A percentile compares a stretch with the other conserved stretches of the same genome.
phyloP scores from a whole-genome alignment of 2,113 vertebrate genomes.

The Pandion haliaetus region DNA sequence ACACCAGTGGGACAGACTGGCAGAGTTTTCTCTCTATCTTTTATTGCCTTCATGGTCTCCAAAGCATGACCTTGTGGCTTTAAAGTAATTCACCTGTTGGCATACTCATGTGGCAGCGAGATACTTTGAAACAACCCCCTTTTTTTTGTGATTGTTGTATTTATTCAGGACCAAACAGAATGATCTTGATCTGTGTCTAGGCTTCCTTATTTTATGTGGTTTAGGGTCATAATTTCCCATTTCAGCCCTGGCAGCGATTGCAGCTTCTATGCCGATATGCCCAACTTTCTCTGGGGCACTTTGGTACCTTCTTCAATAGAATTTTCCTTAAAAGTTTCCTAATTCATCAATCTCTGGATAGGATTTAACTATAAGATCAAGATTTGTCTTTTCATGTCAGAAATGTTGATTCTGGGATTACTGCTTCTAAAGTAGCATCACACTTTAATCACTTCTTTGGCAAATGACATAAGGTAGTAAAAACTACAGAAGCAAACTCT shows the following conservation, averaged over 20 bases:
- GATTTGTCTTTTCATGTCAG: neutral
- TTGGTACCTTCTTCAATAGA: neutral
- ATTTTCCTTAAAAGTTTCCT: neutral
- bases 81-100: neutral
- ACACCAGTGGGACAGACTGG: neutral
- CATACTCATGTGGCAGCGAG: neutral
- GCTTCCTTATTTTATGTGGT: neutral
- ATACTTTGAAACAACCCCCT: neutral
- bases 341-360: neutral
- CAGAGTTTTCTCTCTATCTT: neutral
- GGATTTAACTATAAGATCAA: neutral
- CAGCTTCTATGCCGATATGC: neutral
- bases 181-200: neutral
- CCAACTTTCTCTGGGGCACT: neutral
- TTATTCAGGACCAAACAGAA: neutral
- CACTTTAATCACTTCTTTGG: neutral
- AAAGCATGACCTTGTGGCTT: neutral
- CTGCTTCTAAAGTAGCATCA: neutral
- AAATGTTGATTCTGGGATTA: neutral
- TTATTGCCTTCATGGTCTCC: neutral
- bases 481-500: no score
- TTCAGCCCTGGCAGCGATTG: neutral
- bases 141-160: neutral
- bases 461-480: no score
- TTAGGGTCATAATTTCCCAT: neutral